Evolutionary conservation across 1,140 invertebrate genomes (phyloP).

Genomic region (Zaprionus davidi): DNA sequence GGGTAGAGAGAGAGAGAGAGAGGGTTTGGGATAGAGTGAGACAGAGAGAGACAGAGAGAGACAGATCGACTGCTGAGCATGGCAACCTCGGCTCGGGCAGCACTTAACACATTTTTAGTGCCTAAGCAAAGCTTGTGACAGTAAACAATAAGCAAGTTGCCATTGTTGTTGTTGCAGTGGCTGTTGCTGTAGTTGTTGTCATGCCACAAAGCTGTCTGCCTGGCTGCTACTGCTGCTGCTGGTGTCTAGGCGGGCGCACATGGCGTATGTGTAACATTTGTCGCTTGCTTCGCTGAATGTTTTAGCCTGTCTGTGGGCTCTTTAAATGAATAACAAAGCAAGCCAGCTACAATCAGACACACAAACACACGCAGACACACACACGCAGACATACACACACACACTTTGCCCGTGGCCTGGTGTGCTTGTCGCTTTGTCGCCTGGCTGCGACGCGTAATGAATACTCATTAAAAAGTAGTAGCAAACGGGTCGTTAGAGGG

Average conservation of each 20-base stretch:
- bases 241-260: constrained; percentile 41
- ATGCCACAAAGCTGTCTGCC: constrained; percentile 8
- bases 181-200: background rate
- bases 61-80: background rate
- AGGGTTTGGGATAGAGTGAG: background rate
- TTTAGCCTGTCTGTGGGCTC: constrained; percentile 21
- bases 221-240: background rate
- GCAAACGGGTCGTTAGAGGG: constrained; percentile 18
- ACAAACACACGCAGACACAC: background rate
- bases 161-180: background rate
- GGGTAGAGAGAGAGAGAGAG: background rate
- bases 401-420: constrained; percentile 9
- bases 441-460: constrained; percentile 36
- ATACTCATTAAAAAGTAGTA: constrained; percentile 49
- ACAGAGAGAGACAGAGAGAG: background rate
- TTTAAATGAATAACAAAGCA: constrained; percentile 47
- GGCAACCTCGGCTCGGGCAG: constrained; percentile 12
- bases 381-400: constrained; percentile 6
- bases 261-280: constrained; percentile 70
- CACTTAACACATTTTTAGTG: constrained; percentile 32
- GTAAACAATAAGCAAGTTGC: constrained; percentile 28
- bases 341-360: background rate
- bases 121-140: constrained; percentile 10
- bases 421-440: constrained; percentile 27
- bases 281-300: constrained; percentile 43